Base-by-base conservation (phyloP, 2,888 invertebrate genomes). In the Dexiosoma caninum region DNA sequence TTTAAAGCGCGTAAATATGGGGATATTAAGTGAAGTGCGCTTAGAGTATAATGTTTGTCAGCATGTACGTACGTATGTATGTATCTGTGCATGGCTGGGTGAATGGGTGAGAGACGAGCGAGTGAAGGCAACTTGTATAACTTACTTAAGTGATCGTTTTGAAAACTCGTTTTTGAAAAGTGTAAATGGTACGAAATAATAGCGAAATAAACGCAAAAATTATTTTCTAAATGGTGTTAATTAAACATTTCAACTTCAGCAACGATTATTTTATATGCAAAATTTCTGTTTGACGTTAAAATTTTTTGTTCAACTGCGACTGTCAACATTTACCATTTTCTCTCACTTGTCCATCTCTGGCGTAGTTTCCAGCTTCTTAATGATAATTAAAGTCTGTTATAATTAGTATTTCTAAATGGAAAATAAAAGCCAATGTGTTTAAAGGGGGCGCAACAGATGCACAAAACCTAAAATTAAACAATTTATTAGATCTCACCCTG, bases 1-100 rank as follows among this genome's bases (percentile, higher is more conserved):
- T 64, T 57, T 37, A 49, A 70, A 64, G 46, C 70, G 57, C 70
- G 64, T 77, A 70, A 77, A 64, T 64, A 57, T 49, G 27, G 35
- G 35, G 6, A 40, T 62, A 70, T 55, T 62, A 55, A 60, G 46
- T 55, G 19, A 23, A 21, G 14, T 60, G 60, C 32, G 60, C 42
- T 2, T 19, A 19, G 12, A 53, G 27, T 35, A 37, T 76, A 32
- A 44, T 49, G 9, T 16, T n/a, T n/a, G n/a, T n/a, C n/a, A n/a
- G n/a, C n/a, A n/a, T n/a, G n/a, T n/a, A n/a, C n/a, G n/a, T n/a
- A 0, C n/a, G 14, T 21, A 9, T 51, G 8, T 46, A 23, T 59
- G 35, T 21, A 37, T 51, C 12, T 10, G 0, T 37, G 12, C 40
- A 32, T 42, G 14, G 32, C 51, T 51, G 16, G 14, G 0, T 37